Conservation (phyloP, 2,888 invertebrate genomes). For the Chydorus sphaericus region DNA sequence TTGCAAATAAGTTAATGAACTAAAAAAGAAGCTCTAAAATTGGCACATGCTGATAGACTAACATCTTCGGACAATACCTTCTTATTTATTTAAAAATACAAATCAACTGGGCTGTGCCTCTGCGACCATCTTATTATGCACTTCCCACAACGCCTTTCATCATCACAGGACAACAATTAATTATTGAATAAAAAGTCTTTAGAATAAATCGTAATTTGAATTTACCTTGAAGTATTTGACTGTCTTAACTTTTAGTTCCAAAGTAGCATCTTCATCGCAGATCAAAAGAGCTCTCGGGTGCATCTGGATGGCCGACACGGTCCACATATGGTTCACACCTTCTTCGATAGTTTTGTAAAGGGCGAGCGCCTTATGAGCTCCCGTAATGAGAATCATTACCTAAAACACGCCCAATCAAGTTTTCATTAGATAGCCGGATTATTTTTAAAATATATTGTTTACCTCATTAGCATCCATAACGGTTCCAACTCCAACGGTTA, state of each 20-base stretch:
- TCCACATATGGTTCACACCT: slow-evolving; percentile 99
- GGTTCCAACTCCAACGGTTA: slow-evolving; percentile 97
- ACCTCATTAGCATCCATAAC: slow-evolving; percentile 98
- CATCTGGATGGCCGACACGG: slow-evolving; percentile 95
- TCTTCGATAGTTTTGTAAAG: slow-evolving; percentile 96
- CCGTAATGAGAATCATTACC: slow-evolving; percentile 95
- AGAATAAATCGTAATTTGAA: slow-evolving; percentile 7
- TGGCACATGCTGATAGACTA: not conserved
- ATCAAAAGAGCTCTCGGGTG: slow-evolving; percentile 84
- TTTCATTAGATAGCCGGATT: not conserved
- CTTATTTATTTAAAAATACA: not conserved
- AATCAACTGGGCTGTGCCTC: slow-evolving; percentile 27
- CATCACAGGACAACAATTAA: not conserved
- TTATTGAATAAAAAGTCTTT: slow-evolving; percentile 5
- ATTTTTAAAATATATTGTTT: not conserved
- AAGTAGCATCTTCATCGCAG: slow-evolving; percentile 94
- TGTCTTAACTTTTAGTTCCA: slow-evolving; percentile 91
- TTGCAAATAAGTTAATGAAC: not conserved
- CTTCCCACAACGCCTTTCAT: slow-evolving; percentile 60
- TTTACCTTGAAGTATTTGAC: slow-evolving; percentile 94
- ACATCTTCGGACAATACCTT: not conserved
- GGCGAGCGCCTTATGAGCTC: slow-evolving; percentile 89
- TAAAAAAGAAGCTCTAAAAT: not conserved
- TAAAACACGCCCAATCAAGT: slow-evolving; percentile 26
- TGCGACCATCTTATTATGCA: slow-evolving; percentile 69